Percentiles rank a stretch among this genome's conserved stretches.
Conservation (phyloP, 2,888 invertebrate genomes). For the Caenorhabditis sinica region DNA sequence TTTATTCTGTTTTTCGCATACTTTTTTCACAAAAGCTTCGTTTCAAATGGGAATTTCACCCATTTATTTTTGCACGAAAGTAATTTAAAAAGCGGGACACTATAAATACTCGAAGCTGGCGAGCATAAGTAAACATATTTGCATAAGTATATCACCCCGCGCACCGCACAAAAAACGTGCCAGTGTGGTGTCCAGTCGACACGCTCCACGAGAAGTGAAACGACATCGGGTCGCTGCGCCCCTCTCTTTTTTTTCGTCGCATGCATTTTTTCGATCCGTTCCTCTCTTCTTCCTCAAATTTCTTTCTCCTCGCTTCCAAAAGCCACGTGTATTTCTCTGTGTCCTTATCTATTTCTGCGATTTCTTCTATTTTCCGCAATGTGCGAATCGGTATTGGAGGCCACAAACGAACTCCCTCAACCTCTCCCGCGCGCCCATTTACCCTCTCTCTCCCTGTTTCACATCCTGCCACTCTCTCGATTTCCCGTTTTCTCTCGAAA, state of each 20-base stretch:
- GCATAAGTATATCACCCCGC: constrained; percentile 40
- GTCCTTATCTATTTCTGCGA: constrained; percentile 24
- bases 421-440: constrained; percentile 50
- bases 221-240: constrained; percentile 30
- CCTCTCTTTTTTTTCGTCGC: constrained; percentile 22
- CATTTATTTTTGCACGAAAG: no score
- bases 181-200: constrained; percentile 46
- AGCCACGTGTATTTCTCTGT: constrained; percentile 37
- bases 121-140: constrained; percentile 14
- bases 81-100: no score
- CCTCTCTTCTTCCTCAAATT: neutral
- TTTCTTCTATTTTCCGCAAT: constrained; percentile 17
- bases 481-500: constrained; percentile 18
- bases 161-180: constrained; percentile 47
- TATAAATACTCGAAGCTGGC: no score
- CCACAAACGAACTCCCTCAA: constrained; percentile 34
- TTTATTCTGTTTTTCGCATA: no score
- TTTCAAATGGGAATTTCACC: no score
- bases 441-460: constrained; percentile 46
- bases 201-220: constrained; percentile 13
- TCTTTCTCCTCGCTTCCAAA: constrained; percentile 15
- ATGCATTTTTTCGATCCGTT: constrained; percentile 16
- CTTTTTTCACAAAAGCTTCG: no score
- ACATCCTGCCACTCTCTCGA: constrained; percentile 38
- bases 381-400: constrained; percentile 19